Percentiles rank a stretch among this genome's conserved stretches.
Evolutionary conservation across 2,797 vertebrate species (phyloP).

Genomic region (Clamator glandarius): DNA sequence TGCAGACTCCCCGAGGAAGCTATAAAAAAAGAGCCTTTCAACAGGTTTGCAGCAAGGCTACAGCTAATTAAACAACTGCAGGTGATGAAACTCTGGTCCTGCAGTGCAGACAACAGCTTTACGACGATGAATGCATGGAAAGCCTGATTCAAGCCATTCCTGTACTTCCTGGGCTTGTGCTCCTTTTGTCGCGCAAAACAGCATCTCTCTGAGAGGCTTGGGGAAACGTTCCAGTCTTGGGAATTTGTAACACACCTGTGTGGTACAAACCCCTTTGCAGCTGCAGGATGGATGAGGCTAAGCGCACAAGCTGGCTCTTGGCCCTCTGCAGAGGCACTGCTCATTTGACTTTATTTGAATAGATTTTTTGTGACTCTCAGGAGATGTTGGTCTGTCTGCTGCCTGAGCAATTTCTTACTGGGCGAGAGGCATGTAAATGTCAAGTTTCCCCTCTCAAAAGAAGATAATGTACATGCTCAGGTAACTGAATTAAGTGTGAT

Average conservation of each 20-base stretch:
- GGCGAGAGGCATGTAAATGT: not conserved
- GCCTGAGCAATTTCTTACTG: not conserved
- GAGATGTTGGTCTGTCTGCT: not conserved
- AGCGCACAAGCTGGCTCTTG: not conserved
- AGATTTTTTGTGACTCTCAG: not conserved
- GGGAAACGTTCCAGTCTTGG: not conserved
- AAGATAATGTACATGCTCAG: not conserved
- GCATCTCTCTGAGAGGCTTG: not conserved
- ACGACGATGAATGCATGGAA: not conserved
- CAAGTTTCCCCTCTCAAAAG: not conserved
- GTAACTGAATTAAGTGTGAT: not conserved
- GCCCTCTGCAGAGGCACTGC: not conserved
- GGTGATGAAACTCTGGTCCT: conserved; percentile 18
- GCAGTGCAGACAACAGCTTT: conserved; percentile 29
- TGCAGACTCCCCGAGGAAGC: conserved; percentile 40
- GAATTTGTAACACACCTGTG: rapidly evolving
- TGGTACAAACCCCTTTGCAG: not conserved
- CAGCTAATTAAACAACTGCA: conserved; percentile 63
- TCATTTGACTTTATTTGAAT: not conserved
- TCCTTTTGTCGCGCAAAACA: not conserved
- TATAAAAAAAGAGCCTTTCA: conserved; percentile 58
- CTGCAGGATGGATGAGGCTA: not conserved
- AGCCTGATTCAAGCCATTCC: not conserved
- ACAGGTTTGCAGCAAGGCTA: conserved; percentile 54
- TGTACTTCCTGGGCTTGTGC: not conserved